Evolutionary conservation across 2,797 vertebrate genomes (phyloP).

Genomic region (Megaceryle alcyon): DNA sequence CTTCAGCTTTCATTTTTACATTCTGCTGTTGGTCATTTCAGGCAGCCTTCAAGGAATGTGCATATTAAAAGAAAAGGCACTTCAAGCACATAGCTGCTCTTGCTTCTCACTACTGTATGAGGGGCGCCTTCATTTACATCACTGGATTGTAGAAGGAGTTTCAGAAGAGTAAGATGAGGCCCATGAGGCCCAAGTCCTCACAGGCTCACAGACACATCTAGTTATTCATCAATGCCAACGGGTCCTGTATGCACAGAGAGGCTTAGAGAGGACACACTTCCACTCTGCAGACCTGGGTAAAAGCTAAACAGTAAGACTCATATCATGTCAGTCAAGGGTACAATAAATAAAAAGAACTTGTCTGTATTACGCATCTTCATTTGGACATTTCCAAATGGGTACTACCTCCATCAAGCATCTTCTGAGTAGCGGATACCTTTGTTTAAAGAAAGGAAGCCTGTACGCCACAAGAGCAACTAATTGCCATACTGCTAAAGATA

Average conservation of each 20-base stretch:
- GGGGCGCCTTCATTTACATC: conserved; percentile 10
- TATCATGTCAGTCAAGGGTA: neutral
- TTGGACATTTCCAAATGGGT: neutral
- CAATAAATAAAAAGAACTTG: neutral
- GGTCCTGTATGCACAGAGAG: neutral
- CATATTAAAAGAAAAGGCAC: conserved; percentile 13
- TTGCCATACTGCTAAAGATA: rapidly evolving
- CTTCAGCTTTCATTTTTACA: conserved; percentile 14
- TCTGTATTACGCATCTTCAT: neutral
- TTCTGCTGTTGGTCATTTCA: conserved; percentile 49
- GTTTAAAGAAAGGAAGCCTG: neutral
- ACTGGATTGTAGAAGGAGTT: neutral
- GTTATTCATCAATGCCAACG: neutral
- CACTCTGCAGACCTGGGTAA: rapidly evolving
- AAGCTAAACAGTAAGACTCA: neutral
- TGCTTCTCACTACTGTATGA: neutral
- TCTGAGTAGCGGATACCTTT: rapidly evolving
- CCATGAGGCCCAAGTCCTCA: neutral
- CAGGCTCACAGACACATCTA: neutral
- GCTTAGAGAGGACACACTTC: neutral
- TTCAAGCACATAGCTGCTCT: neutral
- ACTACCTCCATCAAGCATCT: neutral
- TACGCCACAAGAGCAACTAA: neutral
- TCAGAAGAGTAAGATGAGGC: conserved; percentile 13
- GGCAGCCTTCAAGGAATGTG: neutral